A percentile compares a stretch with the other conserved stretches of the same genome.
Conservation (phyloP, 2,113 vertebrate species). For the Ophthalmotilapia sp. region DNA sequence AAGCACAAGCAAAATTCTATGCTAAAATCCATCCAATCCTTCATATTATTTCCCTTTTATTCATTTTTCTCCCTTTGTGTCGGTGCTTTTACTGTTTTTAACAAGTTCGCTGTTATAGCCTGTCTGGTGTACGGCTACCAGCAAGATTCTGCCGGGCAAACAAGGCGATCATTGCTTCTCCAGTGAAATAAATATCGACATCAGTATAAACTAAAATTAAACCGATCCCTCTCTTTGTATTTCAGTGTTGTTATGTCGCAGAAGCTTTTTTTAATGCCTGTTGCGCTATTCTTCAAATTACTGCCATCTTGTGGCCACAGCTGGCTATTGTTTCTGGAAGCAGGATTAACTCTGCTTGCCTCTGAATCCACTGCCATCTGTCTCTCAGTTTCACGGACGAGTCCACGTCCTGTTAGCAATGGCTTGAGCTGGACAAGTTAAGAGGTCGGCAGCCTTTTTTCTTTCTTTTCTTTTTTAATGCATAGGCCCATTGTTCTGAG, state of each 20-base stretch:
- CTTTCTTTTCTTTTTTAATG: not conserved
- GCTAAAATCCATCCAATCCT: not conserved
- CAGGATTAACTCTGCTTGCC: not conserved
- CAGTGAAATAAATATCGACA: not conserved
- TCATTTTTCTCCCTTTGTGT: fast-evolving
- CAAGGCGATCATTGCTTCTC: not conserved
- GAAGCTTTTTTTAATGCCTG: not conserved
- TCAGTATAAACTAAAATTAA: not conserved
- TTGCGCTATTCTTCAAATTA: not conserved
- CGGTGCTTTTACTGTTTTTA: not conserved
- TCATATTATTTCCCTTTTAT: not conserved
- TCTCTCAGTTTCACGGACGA: not conserved
- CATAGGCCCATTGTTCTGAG: not conserved
- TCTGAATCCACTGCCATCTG: not conserved
- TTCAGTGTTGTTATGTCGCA: not conserved
- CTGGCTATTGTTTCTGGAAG: not conserved
- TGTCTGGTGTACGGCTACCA: not conserved
- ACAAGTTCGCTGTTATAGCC: not conserved
- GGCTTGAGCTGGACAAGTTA: not conserved
- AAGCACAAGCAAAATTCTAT: not conserved
- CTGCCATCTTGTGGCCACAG: not conserved
- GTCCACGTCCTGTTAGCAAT: not conserved
- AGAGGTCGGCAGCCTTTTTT: not conserved
- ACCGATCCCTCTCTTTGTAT: not conserved
- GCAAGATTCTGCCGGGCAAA: not conserved